Evolutionary conservation across 2,888 invertebrate genomes (phyloP).

Genomic region (Corbicula japonica): DNA sequence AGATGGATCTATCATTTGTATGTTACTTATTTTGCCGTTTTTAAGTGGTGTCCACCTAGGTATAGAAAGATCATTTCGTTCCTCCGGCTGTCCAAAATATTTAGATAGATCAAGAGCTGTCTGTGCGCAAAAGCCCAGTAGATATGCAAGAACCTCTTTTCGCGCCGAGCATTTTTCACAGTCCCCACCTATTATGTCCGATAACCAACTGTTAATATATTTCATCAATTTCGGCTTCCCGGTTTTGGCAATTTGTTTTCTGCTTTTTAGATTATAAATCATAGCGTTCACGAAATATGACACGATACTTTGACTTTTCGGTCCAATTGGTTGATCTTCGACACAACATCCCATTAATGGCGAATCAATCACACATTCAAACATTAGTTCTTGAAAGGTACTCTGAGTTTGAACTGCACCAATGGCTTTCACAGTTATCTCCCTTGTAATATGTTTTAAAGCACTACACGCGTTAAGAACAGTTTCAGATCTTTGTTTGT

Average conservation of each 20-base stretch:
- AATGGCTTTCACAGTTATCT: background rate
- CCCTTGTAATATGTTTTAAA: background rate
- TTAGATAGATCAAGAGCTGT: background rate
- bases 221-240: background rate
- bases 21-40: background rate
- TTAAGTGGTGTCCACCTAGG: background rate
- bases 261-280: too few relatives aligned
- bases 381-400: constrained; percentile 8
- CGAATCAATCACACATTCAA: background rate
- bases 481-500: background rate
- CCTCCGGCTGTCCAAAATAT: background rate
- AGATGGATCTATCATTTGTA: background rate
- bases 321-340: background rate
- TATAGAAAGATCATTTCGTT: background rate
- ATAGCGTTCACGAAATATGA: background rate
- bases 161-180: background rate
- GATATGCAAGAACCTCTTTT: background rate
- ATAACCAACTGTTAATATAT: background rate
- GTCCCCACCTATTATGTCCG: background rate
- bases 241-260: too few relatives aligned
- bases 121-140: background rate
- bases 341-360: background rate
- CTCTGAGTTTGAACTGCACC: background rate
- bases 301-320: background rate
- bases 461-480: background rate